A percentile compares a stretch with the other conserved stretches of the same genome.
phyloP scores from a whole-genome alignment of 2,113 vertebrate genomes.

The Sinocyclocheilus anophthalmus region DNA sequence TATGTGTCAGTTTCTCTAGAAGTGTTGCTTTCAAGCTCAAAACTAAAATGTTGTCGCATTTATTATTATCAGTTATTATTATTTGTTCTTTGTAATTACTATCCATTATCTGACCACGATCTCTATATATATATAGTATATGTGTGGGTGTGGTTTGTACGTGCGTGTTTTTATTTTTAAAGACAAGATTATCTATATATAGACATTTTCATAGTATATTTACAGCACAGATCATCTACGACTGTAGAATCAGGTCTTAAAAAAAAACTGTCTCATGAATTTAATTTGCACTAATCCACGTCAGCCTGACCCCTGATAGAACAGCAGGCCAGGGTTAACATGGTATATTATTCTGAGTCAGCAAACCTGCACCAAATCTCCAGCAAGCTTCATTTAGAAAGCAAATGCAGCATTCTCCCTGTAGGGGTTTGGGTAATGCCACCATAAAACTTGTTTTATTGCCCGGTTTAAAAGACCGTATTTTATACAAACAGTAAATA shows the following conservation, averaged over 20 bases:
- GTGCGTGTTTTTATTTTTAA: background rate
- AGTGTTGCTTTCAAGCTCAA: background rate
- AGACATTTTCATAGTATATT: slow-evolving; percentile 5
- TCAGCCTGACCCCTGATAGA: background rate
- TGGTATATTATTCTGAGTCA: slow-evolving; percentile 46
- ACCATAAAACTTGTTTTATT: slow-evolving; percentile 62
- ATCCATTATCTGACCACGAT: too few relatives aligned
- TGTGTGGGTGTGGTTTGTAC: background rate
- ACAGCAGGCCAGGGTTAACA: slow-evolving; percentile 18
- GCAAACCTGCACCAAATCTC: slow-evolving; percentile 39
- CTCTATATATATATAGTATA: too few relatives aligned
- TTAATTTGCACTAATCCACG: slow-evolving; percentile 12
- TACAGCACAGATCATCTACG: background rate
- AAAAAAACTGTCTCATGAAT: background rate
- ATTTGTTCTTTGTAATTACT: background rate
- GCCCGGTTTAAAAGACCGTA: slow-evolving; percentile 58
- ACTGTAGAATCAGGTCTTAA: too few relatives aligned
- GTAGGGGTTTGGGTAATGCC: slow-evolving; percentile 58
- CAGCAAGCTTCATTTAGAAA: slow-evolving; percentile 55
- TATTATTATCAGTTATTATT: too few relatives aligned
- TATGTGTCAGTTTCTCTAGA: background rate
- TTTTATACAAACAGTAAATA: slow-evolving; percentile 58
- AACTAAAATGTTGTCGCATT: background rate
- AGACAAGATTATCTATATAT: background rate
- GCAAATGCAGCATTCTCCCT: slow-evolving; percentile 55